Percentiles rank a stretch among this genome's conserved stretches.
These are phyloP conservation scores for Ciconia maguari DNA, from an alignment of 2,113 vertebrate genomes.

Conservation along the genomic window DNA sequence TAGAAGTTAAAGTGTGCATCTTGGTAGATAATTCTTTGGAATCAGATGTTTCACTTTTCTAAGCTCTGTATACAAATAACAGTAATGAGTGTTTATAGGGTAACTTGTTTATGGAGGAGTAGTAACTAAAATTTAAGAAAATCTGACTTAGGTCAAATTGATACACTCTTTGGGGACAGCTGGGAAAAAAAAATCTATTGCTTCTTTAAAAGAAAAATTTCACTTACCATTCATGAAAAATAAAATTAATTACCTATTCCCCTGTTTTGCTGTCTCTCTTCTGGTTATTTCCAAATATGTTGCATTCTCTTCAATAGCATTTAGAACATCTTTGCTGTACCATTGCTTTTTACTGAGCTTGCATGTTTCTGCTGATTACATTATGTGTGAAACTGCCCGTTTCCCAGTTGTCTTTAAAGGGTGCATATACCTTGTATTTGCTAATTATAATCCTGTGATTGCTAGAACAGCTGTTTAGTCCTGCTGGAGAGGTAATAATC, in stretches of 20 bases:
- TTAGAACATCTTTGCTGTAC: background rate
- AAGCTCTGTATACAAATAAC: too few relatives aligned
- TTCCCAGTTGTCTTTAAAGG: background rate
- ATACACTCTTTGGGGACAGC: background rate
- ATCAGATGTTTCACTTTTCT: background rate
- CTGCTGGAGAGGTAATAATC: background rate
- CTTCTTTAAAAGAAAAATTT: background rate
- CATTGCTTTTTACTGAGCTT: background rate
- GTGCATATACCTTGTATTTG: background rate
- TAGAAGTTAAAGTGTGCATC: background rate
- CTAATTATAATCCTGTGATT: background rate
- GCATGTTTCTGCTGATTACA: background rate
- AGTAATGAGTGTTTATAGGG: background rate
- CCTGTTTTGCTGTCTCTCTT: background rate
- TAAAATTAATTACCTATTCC: background rate
- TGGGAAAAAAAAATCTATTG: background rate
- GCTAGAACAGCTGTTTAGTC: background rate
- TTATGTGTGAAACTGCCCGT: background rate
- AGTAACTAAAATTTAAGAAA: background rate
- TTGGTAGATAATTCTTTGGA: background rate
- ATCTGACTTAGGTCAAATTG: background rate
- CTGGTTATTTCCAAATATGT: background rate
- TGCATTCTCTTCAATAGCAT: background rate
- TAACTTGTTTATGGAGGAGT: background rate
- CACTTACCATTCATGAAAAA: background rate